These are phyloP conservation scores for Phymatocera aterrima DNA, from an alignment of 2,888 invertebrate genomes.

Conservation along the genomic window DNA sequence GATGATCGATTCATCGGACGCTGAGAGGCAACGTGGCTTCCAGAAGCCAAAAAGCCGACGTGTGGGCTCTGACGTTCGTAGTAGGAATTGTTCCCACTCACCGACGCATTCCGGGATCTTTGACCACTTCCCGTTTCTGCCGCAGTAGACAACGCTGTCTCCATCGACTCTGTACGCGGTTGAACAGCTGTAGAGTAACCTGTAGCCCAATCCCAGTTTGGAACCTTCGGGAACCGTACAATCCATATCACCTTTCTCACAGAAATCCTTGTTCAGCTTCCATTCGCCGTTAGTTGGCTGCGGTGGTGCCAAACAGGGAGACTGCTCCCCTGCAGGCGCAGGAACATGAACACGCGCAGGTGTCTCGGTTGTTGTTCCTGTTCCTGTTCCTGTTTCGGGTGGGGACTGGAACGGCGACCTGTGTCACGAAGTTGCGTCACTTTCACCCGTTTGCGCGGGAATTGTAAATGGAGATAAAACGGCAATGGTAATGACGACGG, in stretches of 20 bases:
- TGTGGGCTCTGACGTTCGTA: slow-evolving; percentile 53
- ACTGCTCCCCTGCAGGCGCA: too few species aligned
- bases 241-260: slow-evolving; percentile 50
- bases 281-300: slow-evolving; percentile 66
- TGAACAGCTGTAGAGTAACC: slow-evolving; percentile 65
- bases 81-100: neutral
- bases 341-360: too few species aligned
- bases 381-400: too few species aligned
- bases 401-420: too few species aligned
- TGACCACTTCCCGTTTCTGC: slow-evolving; percentile 61
- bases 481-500: too few species aligned
- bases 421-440: too few species aligned
- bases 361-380: too few species aligned
- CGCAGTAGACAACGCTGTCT: slow-evolving; percentile 60
- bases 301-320: slow-evolving; percentile 58
- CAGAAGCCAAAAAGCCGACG: too few species aligned
- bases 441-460: too few species aligned
- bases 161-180: slow-evolving; percentile 60
- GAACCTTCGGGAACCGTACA: slow-evolving; percentile 55
- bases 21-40: too few species aligned
- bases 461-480: too few species aligned
- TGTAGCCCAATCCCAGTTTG: slow-evolving; percentile 59
- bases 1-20: too few species aligned
- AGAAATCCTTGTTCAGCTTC: slow-evolving; percentile 61
- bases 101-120: slow-evolving; percentile 53